Base-by-base conservation (phyloP, 92 coral and sea anemone genomes). In the Zoanthus sociatus region DNA sequence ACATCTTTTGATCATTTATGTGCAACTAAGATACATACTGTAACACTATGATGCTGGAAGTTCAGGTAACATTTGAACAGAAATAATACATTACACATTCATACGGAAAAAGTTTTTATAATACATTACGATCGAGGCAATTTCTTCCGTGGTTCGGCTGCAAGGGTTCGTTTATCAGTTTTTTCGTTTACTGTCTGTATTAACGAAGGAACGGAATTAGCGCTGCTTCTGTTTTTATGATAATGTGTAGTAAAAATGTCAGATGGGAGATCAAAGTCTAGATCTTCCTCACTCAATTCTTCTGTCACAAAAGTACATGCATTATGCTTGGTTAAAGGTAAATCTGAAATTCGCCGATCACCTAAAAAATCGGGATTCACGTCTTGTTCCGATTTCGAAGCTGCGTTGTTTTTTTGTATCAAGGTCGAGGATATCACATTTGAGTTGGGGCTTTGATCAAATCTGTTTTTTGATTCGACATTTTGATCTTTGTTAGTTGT, bases 241-340 rank as follows among this genome's bases (percentile, higher is more conserved):
- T 54, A 71, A 6, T 15, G 55, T 5, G 51, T 60, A 9, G 71
- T 18, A 32, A 71, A 53, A 53, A 71, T 72, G 3, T 84, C 72
- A 9, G 70, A 58, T 51, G 98, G 92, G 92, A 92, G 92, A 18
- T 91, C 98, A 37, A 91, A 73, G 47, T 94, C 98, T 13, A 94
- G 86, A n/a, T 94, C 98, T 11, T 93, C 96, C 5, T 94, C 96
- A 73, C 72, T 85, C 5, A 93, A 72, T 71, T 93, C 94, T 7
- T 93, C 96, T 0, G 98, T 94, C 48, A 82, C 77, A 84, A 94
- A 94, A 78, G 93, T 91, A 64, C 78, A 32, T 26, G 77, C 45
- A 72, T 70, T 61, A 13, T 69, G 58, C 9, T 64, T 54, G 10
- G 14, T 73, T 46, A 15, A 70, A 10, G n/a, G 71, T 6, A 64